Base-by-base conservation (phyloP, 1,140 invertebrate species). In the Bombus balteatus region DNA sequence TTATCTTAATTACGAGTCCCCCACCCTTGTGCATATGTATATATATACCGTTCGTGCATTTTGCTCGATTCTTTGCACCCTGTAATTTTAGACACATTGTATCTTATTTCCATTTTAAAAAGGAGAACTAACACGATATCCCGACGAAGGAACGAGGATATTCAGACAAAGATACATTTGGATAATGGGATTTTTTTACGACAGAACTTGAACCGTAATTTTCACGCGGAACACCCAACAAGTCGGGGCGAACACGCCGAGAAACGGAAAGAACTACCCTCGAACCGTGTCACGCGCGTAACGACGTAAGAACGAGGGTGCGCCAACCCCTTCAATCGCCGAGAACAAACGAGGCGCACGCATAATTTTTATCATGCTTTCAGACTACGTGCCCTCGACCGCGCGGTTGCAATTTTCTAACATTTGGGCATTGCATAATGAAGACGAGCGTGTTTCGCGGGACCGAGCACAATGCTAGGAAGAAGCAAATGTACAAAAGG, bases 351-450 rank as follows among this genome's bases (percentile, higher is more conserved):
- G 84, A 65, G 76, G 43, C 34, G 65, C 75, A 84, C 76, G 88
- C 71, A 74, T 87, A 87, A 89, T 89, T 87, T 84, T 83, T 76
- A 53, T 34, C 68, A 53, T 62, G 84, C 84, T 89, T 80, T 87
- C 88, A 78, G 66, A 59, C 85, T 34, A 8, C 47, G 22, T 43
- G 37, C 32, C 84, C 57, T 62, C 76, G 65, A 32, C 65, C 34
- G 34, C 37, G 77, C 59, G 66, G 28, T 59, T 28, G 75, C 71
- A 89, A 89, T 90, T 87, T 90, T 90, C 88, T 85, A 90, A 90
- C 87, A 82, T 89, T 89, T 59, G 88, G 74, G 62, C 81, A 84
- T 75, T 59, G 81, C 70, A 34, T 89, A 87, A 89, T 83, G 86
- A 85, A 87, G 85, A 85, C 74, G 53, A 57, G 34, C 37, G 59